Conservation (phyloP, 1,140 invertebrate genomes). For the Eciton burchellii region DNA sequence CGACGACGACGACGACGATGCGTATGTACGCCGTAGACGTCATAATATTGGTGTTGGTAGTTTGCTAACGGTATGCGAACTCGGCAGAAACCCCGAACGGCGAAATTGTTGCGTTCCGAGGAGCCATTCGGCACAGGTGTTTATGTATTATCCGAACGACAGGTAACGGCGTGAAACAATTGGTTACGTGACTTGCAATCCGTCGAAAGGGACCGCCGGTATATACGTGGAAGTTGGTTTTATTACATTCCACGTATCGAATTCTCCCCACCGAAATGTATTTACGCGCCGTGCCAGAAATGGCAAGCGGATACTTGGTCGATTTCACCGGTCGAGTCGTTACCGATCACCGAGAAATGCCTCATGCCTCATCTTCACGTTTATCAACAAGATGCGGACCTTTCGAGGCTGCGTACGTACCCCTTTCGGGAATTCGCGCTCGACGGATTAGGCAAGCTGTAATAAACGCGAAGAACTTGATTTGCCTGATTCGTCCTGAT, state of each 20-base stretch:
- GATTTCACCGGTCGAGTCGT: neutral
- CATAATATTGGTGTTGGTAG: conserved; percentile 33
- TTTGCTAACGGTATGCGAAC: conserved; percentile 59
- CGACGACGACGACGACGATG: conserved; percentile 1
- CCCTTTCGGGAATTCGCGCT: neutral
- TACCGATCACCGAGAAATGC: neutral
- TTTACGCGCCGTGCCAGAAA: conserved; percentile 22
- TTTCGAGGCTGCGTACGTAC: neutral
- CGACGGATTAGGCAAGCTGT: neutral
- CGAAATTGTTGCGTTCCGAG: conserved; percentile 48
- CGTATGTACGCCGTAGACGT: neutral
- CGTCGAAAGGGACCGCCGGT: conserved; percentile 10
- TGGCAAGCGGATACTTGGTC: neutral
- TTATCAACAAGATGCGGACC: neutral
- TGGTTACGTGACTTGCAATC: conserved; percentile 60
- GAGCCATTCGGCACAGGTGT: conserved; percentile 52
- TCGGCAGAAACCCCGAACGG: conserved; percentile 35
- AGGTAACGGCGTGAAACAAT: conserved; percentile 68
- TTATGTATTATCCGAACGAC: conserved; percentile 66
- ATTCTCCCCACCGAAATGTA: conserved; percentile 26
- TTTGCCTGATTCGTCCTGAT: neutral
- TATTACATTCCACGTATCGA: conserved; percentile 57
- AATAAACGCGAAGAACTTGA: neutral
- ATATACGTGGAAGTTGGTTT: conserved; percentile 39
- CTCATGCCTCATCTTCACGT: neutral